Evolutionary conservation across 2,797 vertebrate genomes (phyloP).

Genomic region (Alcedo atthis): DNA sequence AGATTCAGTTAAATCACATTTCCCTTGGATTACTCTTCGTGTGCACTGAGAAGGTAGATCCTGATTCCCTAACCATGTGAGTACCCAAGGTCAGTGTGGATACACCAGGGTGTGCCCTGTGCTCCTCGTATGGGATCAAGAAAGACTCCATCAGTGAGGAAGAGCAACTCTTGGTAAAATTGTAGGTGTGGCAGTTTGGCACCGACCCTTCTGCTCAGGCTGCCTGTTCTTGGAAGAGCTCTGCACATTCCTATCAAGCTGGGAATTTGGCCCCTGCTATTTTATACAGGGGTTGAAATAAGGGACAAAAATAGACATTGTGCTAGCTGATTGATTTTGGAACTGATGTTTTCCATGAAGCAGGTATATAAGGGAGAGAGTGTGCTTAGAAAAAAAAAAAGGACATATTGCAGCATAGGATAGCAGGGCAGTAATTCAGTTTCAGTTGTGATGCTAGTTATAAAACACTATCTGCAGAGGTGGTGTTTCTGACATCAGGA

Average conservation of each 20-base stretch:
- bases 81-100: neutral
- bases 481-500: constrained; percentile 70
- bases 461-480: constrained; percentile 66
- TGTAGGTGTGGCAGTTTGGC: neutral
- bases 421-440: constrained; percentile 63
- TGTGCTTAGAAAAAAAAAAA: constrained; percentile 37
- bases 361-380: neutral
- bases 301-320: constrained; percentile 23
- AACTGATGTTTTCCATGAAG: constrained; percentile 26
- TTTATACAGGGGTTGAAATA: neutral
- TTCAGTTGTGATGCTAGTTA: constrained; percentile 59
- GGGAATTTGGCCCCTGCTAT: neutral
- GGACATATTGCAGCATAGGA: constrained; percentile 36
- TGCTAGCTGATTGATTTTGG: constrained; percentile 60
- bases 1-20: neutral
- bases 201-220: neutral
- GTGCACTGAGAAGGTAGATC: neutral
- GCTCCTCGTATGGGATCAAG: neutral
- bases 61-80: neutral
- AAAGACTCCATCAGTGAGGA: neutral
- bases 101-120: neutral
- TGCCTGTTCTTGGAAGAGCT: neutral
- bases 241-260: neutral
- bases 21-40: neutral
- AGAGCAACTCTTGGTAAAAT: neutral